phyloP scores from a whole-genome alignment of 2,797 vertebrate species.

The Glossophaga mutica region DNA sequence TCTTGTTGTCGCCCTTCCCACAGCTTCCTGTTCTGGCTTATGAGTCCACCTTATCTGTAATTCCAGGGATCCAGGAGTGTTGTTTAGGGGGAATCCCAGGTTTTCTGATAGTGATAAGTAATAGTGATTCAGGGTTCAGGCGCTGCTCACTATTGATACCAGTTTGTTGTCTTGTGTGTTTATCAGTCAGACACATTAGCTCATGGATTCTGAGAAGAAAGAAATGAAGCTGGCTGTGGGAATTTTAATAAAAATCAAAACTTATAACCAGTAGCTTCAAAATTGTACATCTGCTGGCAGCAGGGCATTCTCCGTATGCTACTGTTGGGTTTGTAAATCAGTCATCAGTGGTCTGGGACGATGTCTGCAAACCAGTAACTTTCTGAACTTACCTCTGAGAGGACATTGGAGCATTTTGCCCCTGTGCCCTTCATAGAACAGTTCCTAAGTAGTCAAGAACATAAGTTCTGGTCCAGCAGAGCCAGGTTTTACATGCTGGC shows the following conservation, averaged over 20 bases:
- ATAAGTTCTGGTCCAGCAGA: not conserved
- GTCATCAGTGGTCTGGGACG: not conserved
- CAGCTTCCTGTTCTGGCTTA: not conserved
- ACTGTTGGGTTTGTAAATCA: not conserved
- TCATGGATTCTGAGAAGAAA: not conserved
- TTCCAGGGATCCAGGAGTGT: not conserved
- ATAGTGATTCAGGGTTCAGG: not conserved
- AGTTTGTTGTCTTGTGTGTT: not conserved
- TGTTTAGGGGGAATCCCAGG: not conserved
- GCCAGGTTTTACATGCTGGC: not conserved
- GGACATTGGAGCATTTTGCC: not conserved
- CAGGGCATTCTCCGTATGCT: not conserved
- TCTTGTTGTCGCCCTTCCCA: not conserved
- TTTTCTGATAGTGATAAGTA: not conserved
- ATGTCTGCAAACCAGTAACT: not conserved
- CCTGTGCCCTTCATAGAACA: not conserved
- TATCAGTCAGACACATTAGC: not conserved
- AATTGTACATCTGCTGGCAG: not conserved
- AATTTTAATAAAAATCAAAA: conserved; percentile 8
- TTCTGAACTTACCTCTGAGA: not conserved
- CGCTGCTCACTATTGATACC: not conserved
- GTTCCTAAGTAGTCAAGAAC: not conserved
- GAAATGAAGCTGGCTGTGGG: not conserved
- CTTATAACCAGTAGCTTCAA: not conserved
- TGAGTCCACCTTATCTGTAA: not conserved